These are phyloP conservation scores for Crambe crambe DNA, from an alignment of 37 sponge, comb jelly and placozoan genomes.

Conservation along the genomic window DNA sequence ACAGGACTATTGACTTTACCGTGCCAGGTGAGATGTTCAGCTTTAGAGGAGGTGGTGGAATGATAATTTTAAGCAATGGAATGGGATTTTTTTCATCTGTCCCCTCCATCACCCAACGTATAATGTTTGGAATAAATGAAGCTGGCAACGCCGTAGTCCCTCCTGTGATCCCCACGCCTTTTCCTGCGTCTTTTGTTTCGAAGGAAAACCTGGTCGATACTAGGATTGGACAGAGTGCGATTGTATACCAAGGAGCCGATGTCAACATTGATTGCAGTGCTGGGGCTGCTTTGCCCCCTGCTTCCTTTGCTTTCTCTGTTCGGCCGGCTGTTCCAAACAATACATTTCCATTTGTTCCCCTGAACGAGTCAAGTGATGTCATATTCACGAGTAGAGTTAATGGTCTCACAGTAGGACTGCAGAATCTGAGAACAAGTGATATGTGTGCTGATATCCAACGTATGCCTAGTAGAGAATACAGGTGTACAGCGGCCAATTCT, in stretches of 20 bases:
- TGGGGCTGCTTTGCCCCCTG: neutral
- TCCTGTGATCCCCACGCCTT: neutral
- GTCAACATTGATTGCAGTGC: neutral
- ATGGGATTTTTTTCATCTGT: too few relatives aligned
- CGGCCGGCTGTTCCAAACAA: too few relatives aligned
- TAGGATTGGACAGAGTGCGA: constrained; percentile 21
- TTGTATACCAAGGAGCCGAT: constrained; percentile 19
- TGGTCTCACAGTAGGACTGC: neutral
- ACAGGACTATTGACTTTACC: too few relatives aligned
- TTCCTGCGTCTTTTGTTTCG: neutral
- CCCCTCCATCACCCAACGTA: too few relatives aligned
- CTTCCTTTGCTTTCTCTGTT: neutral
- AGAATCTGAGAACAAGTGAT: neutral
- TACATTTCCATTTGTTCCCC: too few relatives aligned
- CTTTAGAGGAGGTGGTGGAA: too few relatives aligned
- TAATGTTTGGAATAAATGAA: too few relatives aligned
- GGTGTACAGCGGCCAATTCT: neutral
- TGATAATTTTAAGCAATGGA: too few relatives aligned
- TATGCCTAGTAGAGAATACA: too few relatives aligned
- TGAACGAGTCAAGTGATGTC: neutral
- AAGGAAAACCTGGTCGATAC: neutral
- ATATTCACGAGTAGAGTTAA: neutral
- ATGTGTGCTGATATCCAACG: neutral
- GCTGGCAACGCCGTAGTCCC: neutral
- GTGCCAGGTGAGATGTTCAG: too few relatives aligned